A percentile compares a stretch with the other conserved stretches of the same genome.
phyloP scores from a whole-genome alignment of 2,888 invertebrate species.

The Lepidochitona cinerea region DNA sequence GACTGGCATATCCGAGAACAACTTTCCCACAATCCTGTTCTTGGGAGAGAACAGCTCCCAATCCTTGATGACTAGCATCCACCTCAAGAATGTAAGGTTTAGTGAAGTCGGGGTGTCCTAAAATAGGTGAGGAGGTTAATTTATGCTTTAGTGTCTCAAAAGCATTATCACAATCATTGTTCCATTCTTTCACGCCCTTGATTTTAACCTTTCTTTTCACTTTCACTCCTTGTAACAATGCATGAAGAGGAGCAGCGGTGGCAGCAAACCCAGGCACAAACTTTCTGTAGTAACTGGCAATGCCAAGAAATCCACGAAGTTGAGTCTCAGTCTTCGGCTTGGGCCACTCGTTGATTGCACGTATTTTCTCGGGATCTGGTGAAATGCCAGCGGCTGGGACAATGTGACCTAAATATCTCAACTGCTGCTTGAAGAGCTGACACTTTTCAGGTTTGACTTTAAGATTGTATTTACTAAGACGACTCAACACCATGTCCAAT shows the following conservation, averaged over 20 bases:
- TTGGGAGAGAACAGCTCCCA: conserved; percentile 12
- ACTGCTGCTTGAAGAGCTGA: conserved; percentile 16
- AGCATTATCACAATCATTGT: no score
- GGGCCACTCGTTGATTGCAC: conserved; percentile 24
- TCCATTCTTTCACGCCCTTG: no score
- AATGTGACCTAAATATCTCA: conserved; percentile 20
- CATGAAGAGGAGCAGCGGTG: conserved; percentile 24
- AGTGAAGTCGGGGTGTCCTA: no score
- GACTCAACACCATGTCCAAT: conserved; percentile 25
- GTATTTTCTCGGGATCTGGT: conserved; percentile 28
- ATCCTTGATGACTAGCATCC: not conserved
- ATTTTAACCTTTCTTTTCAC: no score
- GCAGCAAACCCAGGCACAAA: conserved; percentile 24
- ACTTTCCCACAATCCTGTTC: conserved; percentile 3
- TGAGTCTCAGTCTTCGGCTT: conserved; percentile 12
- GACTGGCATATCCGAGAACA: conserved; percentile 21
- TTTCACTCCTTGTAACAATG: no score
- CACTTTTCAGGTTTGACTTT: conserved; percentile 30
- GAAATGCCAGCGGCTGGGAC: conserved; percentile 17
- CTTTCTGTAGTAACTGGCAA: not conserved
- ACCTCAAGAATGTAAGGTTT: not conserved
- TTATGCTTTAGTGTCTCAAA: no score
- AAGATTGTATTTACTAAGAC: conserved; percentile 19
- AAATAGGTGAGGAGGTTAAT: no score
- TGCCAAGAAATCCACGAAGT: conserved; percentile 23